Evolutionary conservation across 2,797 vertebrate genomes (phyloP), one percentile per base, ranked within the genome.

Genomic region (Sphaeramia orbicularis): DNA sequence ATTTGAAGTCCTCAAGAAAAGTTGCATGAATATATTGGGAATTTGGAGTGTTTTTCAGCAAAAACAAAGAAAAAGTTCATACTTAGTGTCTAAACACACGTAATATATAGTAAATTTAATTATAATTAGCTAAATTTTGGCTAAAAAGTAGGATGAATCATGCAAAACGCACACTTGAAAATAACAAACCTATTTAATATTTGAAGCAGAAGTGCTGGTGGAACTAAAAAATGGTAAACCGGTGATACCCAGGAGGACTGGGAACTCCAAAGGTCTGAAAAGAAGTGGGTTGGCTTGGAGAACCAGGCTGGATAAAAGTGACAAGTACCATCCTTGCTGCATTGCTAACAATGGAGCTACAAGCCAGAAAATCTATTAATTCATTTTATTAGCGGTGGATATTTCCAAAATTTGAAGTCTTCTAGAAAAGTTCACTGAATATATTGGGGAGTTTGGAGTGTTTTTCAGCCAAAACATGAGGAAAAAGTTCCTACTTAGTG

Each of bases 251-350:
- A 27, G 18, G 61, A 36, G 42, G 37, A 61, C n/a, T n/a, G n/a
- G n/a, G n/a, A n/a, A n/a, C n/a, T n/a, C n/a, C 61, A 5, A 42
- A 76, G 67, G 47, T 35, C 13, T 51, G 16, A 51, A 56, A 56
- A 40, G 52, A 65, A 63, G 41, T 18, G 8, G 40, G 59, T 44
- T 44, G 24, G 52, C 60, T 40, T 12, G 6, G 6, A 19, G 3
- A 76, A 4, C 40, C 13, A 15, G 50, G 9, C 52, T 30, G 13
- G 43, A n/a, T 66, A 42, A 65, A 48, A 80, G 53, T 61, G 56
- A 80, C 50, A 41, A 69, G 15, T 37, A 74, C 63, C 58, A 64
- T n/a, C n/a, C n/a, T n/a, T n/a, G n/a, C n/a, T n/a, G n/a, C n/a
- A n/a, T n/a, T n/a, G n/a, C n/a, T n/a, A n/a, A n/a, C n/a, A n/a